Percentiles rank a stretch among this genome's conserved stretches.
Evolutionary conservation across 2,888 invertebrate genomes (phyloP).

Genomic region (Lasioglossum leucozonium): DNA sequence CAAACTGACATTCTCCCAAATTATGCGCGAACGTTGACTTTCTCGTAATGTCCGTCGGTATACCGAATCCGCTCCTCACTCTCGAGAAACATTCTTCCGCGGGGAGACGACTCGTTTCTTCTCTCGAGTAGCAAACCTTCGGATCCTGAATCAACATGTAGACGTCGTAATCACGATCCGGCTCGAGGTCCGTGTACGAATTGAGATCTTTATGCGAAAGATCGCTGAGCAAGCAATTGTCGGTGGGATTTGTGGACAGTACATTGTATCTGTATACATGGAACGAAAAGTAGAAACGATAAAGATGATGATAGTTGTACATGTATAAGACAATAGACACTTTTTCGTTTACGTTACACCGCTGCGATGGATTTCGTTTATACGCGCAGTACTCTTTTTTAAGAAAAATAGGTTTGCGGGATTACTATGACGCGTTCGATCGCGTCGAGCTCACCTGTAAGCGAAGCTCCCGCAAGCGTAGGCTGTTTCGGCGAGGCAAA

Average conservation of each 20-base stretch:
- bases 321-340: too few relatives aligned
- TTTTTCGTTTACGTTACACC: too few relatives aligned
- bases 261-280: conserved; percentile 84
- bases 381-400: too few relatives aligned
- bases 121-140: conserved; percentile 83
- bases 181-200: conserved; percentile 90
- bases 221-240: conserved; percentile 92
- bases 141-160: conserved; percentile 90
- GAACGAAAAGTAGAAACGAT: background rate
- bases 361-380: too few relatives aligned
- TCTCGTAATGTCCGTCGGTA: conserved; percentile 88
- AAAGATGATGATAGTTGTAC: background rate
- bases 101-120: conserved; percentile 57
- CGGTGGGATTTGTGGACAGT: conserved; percentile 86
- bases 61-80: conserved; percentile 90
- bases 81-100: conserved; percentile 92
- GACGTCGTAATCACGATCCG: conserved; percentile 91
- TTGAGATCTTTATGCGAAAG: conserved; percentile 89
- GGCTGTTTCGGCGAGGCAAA: conserved; percentile 90
- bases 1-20: conserved; percentile 92
- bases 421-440: background rate
- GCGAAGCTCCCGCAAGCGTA: conserved; percentile 92
- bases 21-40: conserved; percentile 88
- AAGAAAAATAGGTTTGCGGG: too few relatives aligned
- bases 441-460: conserved; percentile 86